A percentile compares a stretch with the other conserved stretches of the same genome.
phyloP scores from a whole-genome alignment of 1,140 invertebrate genomes.

The Papilio xuthus region DNA sequence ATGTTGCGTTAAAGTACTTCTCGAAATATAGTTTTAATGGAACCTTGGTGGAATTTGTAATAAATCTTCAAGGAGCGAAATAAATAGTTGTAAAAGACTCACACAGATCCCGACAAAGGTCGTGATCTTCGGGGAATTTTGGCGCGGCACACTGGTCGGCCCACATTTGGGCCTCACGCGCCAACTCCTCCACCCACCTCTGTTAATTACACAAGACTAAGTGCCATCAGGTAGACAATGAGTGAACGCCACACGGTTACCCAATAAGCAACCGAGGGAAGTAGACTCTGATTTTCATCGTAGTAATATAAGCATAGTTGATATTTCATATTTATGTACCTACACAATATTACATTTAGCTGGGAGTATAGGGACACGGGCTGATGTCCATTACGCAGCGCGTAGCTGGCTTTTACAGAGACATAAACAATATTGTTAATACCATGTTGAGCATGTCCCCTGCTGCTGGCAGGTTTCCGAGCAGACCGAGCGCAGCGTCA shows the following conservation, averaged over 20 bases:
- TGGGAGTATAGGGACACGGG: no score
- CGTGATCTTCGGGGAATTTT: slow-evolving; percentile 53
- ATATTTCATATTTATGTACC: no score
- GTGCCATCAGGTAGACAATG: no score
- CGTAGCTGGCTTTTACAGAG: no score
- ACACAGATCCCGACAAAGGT: slow-evolving; percentile 66
- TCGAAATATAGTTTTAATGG: not conserved
- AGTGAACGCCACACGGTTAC: not conserved
- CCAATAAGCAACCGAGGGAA: no score
- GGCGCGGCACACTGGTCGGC: slow-evolving; percentile 68
- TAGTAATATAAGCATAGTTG: no score
- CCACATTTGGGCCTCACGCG: slow-evolving; percentile 69
- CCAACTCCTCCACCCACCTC: slow-evolving; percentile 71
- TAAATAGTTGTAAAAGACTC: slow-evolving; percentile 36
- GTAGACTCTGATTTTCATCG: no score
- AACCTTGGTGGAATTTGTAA: not conserved
- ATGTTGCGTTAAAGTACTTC: no score
- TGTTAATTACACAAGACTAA: slow-evolving; percentile 36
- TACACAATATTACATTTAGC: no score
- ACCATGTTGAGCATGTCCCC: slow-evolving; percentile 74
- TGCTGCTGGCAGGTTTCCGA: slow-evolving; percentile 55
- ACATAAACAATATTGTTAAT: slow-evolving; percentile 33
- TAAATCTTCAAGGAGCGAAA: not conserved
- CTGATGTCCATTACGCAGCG: no score
- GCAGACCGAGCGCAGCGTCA: slow-evolving; percentile 55